Conservation (phyloP, 2,888 invertebrate genomes). For the Stenolophus ochropezus region DNA sequence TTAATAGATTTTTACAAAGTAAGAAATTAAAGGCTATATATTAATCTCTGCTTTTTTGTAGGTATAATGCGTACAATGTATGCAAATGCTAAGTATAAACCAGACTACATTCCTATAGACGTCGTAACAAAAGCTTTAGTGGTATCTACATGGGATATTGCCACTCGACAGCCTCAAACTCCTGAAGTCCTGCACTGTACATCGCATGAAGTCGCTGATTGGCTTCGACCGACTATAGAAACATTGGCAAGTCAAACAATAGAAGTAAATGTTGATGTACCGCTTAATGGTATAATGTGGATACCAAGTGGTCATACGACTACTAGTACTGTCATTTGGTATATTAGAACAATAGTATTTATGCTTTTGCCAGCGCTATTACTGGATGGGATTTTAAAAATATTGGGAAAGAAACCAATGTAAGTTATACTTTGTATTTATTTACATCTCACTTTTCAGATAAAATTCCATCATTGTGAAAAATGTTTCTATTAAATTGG, state of each 20-base stretch:
- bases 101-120: conserved; percentile 90
- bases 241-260: neutral
- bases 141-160: conserved; percentile 78
- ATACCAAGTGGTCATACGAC: conserved; percentile 16
- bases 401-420: conserved; percentile 33
- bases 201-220: conserved; percentile 1
- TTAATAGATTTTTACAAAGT: neutral
- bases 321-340: neutral
- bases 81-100: conserved; percentile 76
- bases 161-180: neutral
- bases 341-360: conserved; percentile 7
- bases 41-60: conserved; percentile 61
- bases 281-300: conserved; percentile 30
- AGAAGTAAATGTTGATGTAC: neutral
- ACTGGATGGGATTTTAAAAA: conserved; percentile 4
- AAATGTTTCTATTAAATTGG: too few species aligned
- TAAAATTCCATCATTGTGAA: too few species aligned
- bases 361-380: conserved; percentile 7
- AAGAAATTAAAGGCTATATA: neutral
- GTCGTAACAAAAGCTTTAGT: conserved; percentile 84
- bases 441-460: neutral
- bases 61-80: conserved; percentile 84
- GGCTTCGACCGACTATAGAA: conserved; percentile 13
- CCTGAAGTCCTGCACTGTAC: conserved; percentile 32
- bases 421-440: conserved; percentile 29